Base-by-base conservation (phyloP, 2,113 vertebrate species). In the Heterochromis multidens region DNA sequence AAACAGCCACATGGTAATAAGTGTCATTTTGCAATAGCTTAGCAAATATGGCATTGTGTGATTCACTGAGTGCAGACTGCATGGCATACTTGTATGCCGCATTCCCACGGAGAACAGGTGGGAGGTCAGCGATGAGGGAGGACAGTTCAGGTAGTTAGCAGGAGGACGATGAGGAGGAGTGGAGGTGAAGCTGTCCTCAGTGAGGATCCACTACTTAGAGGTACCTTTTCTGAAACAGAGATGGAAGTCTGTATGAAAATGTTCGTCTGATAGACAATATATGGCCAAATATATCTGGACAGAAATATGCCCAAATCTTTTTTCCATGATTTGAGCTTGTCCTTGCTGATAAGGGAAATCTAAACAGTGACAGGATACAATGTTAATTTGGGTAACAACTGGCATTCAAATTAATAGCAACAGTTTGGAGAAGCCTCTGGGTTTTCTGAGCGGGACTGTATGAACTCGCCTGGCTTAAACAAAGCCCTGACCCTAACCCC, bases 191-290 rank as follows among this genome's bases (percentile, higher is more conserved):
- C 25, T 2, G 49, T 83, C 85, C 65, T 88, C 33, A 40, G 43
- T 10, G 83, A 86, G 58, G 78, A 62, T n/a, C 40, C 88, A 1
- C 52, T 29, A n/a, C 82, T 90, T 11, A 2, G 61, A 58, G 60
- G 31, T 13, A 61, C 29, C 1, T 82, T 93, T 43, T 31, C 96
- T 96, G 92, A 77, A 90, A 92, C 43, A 82, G 7, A 87, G 54
- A 77, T n/a, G 17, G 40, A 80, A 65, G 43, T 6, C 40, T 79
- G n/a, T 17, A 40, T 35, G 8, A 74, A 56, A 70, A 27, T 76
- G 2, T 40, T 14, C 2, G 21, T 31, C 12, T 37, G 9, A 46
- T 67, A 21, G n/a, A 23, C 2, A 4, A 56, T 1, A 6, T 17
- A 3, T 43, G 54, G 21, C 5, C 67, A 52, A 74, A 82, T 33